Evolutionary conservation across 2,113 vertebrate genomes (phyloP).

Genomic region (Drymodes brunneopygia): DNA sequence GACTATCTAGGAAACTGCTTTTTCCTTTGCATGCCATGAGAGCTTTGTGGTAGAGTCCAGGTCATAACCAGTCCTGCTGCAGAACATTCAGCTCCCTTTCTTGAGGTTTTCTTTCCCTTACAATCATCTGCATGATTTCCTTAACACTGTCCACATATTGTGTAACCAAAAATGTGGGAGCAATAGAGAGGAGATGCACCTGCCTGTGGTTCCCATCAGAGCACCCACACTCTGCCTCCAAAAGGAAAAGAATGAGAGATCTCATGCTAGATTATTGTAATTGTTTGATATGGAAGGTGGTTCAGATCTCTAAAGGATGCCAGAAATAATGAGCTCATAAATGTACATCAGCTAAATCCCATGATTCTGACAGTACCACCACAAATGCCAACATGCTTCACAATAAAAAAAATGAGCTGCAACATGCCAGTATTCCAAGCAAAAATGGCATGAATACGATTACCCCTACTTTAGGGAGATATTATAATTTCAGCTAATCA

Average conservation of each 20-base stretch:
- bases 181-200: background rate
- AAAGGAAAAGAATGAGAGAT: background rate
- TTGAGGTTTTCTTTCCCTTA: background rate
- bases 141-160: background rate
- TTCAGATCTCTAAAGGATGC: background rate
- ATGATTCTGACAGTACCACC: background rate
- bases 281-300: background rate
- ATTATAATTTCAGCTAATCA: slow-evolving; percentile 59
- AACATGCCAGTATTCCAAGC: background rate
- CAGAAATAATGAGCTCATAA: background rate
- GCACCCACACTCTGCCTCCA: background rate
- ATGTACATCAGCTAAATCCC: background rate
- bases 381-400: background rate
- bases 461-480: slow-evolving; percentile 10
- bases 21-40: background rate
- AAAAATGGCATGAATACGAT: slow-evolving; percentile 26
- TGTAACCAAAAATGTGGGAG: background rate
- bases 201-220: background rate
- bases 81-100: background rate
- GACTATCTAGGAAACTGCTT: background rate
- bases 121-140: background rate
- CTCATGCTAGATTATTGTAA: background rate
- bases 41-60: background rate
- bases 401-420: background rate
- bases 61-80: background rate